Conservation (phyloP, 1,140 invertebrate genomes). For the Hyphantria cunea region DNA sequence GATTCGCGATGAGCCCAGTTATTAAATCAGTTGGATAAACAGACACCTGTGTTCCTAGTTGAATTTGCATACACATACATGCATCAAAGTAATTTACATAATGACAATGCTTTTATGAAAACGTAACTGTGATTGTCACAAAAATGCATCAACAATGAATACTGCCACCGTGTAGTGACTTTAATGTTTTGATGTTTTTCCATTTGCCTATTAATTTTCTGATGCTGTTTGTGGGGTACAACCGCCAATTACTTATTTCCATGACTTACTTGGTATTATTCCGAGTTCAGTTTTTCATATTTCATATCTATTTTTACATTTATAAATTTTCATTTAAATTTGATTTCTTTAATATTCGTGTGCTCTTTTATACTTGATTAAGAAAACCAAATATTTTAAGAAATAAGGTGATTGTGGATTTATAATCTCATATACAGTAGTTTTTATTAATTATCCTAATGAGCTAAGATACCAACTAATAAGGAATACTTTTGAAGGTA, state of each 20-base stretch:
- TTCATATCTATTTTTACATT: no score
- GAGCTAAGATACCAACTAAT: no score
- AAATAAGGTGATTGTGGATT: no score
- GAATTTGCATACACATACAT: conserved; percentile 46
- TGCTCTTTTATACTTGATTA: no score
- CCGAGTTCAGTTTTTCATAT: conserved; percentile 13
- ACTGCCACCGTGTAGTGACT: conserved; percentile 2
- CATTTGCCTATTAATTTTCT: conserved; percentile 30
- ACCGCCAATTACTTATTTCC: conserved; percentile 21
- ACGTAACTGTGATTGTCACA: conserved; percentile 31
- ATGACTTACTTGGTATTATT: conserved; percentile 22
- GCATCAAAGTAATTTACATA: conserved; percentile 40
- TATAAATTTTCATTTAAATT: no score
- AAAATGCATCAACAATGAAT: conserved; percentile 34
- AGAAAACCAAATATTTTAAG: no score
- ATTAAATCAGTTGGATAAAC: conserved; percentile 72
- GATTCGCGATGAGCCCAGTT: conserved; percentile 66
- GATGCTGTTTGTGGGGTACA: conserved; percentile 18
- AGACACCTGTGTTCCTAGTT: conserved; percentile 53
- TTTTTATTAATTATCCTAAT: no score
- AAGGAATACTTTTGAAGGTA: no score
- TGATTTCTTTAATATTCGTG: no score
- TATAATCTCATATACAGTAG: no score
- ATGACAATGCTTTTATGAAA: conserved; percentile 36
- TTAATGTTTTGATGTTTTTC: conserved; percentile 19